Evolutionary conservation across 2,797 vertebrate genomes (phyloP).

Genomic region (Fundulus diaphanus): DNA sequence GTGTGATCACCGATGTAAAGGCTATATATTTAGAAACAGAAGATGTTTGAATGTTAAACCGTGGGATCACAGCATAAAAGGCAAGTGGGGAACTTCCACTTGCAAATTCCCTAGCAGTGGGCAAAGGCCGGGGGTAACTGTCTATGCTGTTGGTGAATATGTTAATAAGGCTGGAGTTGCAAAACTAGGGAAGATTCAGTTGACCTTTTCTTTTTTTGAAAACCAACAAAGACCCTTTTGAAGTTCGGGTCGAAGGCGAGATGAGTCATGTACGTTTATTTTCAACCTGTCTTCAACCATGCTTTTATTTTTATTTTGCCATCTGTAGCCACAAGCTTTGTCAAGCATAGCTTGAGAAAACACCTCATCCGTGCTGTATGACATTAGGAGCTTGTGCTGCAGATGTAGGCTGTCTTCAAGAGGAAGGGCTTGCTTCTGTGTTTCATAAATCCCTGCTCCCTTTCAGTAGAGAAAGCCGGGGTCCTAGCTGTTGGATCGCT

Average conservation of each 20-base stretch:
- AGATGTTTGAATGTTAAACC: background rate
- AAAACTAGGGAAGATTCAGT: background rate
- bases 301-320: no score
- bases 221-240: background rate
- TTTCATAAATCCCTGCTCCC: no score
- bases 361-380: background rate
- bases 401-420: no score
- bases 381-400: no score
- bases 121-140: background rate
- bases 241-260: background rate
- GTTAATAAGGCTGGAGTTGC: background rate
- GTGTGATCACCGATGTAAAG: background rate
- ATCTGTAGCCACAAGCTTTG: background rate
- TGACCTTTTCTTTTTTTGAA: background rate
- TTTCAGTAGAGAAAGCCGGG: no score
- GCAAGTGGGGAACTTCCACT: background rate
- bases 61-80: background rate
- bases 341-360: background rate
- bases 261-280: background rate
- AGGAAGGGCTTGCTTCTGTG: no score
- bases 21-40: background rate
- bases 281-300: background rate
- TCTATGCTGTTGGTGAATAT: background rate
- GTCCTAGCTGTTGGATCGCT: background rate
- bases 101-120: background rate